Evolutionary conservation across 2,113 vertebrate genomes (phyloP).

Genomic region (Macrotis lagotis): DNA sequence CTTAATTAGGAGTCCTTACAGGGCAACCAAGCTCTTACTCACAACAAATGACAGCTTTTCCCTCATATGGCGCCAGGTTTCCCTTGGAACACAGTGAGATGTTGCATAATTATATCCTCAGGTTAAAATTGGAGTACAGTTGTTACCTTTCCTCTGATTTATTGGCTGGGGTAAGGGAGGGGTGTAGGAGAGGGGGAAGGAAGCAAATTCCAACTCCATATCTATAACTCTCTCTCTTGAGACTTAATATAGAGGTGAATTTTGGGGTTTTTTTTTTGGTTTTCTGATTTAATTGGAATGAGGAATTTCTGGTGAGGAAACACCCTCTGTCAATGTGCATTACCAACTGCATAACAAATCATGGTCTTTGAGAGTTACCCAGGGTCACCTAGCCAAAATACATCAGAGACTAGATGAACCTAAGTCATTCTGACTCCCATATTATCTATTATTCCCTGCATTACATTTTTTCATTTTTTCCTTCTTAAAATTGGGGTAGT

Average conservation of each 20-base stretch:
- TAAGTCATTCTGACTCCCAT: neutral
- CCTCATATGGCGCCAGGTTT: conserved; percentile 57
- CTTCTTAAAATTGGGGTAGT: neutral
- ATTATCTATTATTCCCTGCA: neutral
- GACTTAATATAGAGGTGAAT: neutral
- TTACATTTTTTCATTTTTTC: neutral
- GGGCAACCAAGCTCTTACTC: conserved; percentile 3
- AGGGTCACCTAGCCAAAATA: neutral
- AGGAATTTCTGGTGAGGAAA: neutral
- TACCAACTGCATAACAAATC: neutral
- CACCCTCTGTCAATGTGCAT: neutral
- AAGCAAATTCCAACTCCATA: neutral
- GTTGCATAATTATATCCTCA: conserved; percentile 46
- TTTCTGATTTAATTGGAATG: neutral
- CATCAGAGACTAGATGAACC: neutral
- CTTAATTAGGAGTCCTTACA: conserved; percentile 46
- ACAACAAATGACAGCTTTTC: conserved; percentile 43
- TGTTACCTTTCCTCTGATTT: conserved; percentile 21
- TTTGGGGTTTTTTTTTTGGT: neutral
- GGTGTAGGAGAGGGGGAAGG: neutral
- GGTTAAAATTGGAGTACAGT: conserved; percentile 47
- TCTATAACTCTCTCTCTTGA: neutral
- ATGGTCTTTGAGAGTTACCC: neutral
- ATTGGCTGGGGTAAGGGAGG: neutral
- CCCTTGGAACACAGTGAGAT: conserved; percentile 60